Evolutionary conservation across 2,797 vertebrate genomes (phyloP), one percentile per base, ranked within the genome.

Genomic region (Mastacembelus armatus): DNA sequence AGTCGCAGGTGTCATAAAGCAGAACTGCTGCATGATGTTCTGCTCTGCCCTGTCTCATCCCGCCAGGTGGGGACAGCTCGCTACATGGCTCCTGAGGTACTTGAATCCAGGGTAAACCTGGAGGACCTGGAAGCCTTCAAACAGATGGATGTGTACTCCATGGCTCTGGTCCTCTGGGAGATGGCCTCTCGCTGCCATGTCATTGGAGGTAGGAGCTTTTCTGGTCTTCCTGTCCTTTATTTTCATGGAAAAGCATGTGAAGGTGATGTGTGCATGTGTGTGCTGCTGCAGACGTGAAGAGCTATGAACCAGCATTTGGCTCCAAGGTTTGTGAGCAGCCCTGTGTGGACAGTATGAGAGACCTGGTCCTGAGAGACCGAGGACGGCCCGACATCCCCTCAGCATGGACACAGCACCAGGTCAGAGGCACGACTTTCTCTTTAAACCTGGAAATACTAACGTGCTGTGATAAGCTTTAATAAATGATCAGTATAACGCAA

Each of bases 101-200:
- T 97, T 16, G 95, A 96, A 84, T 97, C 96, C 60, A 89, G 95
- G 63, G 95, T 97, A 60, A 97, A 97, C 86, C 94, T 97, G 66
- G 95, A 96, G 78, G 96, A 97, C 79, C 89, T 96, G 15, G 96
- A 97, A 80, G 94, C 95, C 39, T 97, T 97, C 67, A 97, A 97
- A 85, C 96, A 97, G 88, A 96, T 96, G 93, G 96, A 97, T 2
- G 95, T 97, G 33, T 97, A 97, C 81, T 97, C 96, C 69, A 94
- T 96, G 94, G 92, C 96, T 45, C 90, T 97, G 2, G 95, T 97
- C 48, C 83, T 96, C 39, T 97, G 96, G 96, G 96, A 97, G 80
- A 95, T 96, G 94, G 93, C 92, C 4, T 96, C 96, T 38, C 93
- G 96, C 72, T 96, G 96, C 74, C 87, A 92, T 1, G 93, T 83